Conservation (phyloP, 2,888 invertebrate genomes). For the Tetrapedia diversipes region DNA sequence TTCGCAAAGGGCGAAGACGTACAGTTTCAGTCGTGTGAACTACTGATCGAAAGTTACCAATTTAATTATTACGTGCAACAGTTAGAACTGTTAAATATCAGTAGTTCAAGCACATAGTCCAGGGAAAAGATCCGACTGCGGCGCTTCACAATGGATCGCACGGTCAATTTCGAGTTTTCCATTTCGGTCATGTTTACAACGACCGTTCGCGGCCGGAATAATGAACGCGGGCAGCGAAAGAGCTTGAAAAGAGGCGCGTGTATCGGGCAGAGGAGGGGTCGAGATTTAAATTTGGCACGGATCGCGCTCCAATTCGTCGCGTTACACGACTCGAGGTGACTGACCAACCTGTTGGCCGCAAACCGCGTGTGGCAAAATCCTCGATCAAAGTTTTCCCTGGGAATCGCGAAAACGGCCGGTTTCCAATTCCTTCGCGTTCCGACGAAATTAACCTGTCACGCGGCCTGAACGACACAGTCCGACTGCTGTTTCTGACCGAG, state of each 20-base stretch:
- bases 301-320: conserved; percentile 48
- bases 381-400: conserved; percentile 53
- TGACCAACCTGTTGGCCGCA: conserved; percentile 63
- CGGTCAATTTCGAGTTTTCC: not conserved
- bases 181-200: not conserved
- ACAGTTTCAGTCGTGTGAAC: too few species aligned
- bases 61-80: not conserved
- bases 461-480: not conserved
- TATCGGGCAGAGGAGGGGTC: conserved; percentile 10
- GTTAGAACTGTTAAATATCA: too few species aligned
- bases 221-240: not conserved
- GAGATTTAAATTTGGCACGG: conserved; percentile 65
- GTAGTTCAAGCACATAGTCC: too few species aligned
- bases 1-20: too few species aligned
- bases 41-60: too few species aligned
- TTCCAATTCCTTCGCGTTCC: conserved; percentile 40
- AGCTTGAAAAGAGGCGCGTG: not conserved
- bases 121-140: too few species aligned
- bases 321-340: conserved; percentile 53
- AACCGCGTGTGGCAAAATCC: conserved; percentile 47
- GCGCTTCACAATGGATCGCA: not conserved
- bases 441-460: conserved; percentile 41
- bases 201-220: not conserved
- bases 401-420: conserved; percentile 39
- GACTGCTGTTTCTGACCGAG: conserved; percentile 19